Base-by-base conservation (phyloP, 2,797 vertebrate species). In the Pempheris klunzingeri region DNA sequence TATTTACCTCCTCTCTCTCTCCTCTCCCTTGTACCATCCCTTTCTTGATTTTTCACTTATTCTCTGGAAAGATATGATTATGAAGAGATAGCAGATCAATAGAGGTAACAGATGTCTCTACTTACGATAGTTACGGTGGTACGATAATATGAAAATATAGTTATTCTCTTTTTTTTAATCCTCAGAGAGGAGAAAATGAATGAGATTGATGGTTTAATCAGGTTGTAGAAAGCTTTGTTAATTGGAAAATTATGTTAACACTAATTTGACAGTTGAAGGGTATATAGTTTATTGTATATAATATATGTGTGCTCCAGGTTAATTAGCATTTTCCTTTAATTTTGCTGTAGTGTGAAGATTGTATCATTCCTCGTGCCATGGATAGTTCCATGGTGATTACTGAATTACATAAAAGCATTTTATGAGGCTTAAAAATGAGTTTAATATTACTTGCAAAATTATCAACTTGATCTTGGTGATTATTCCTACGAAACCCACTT, bases 241-340 rank as follows among this genome's bases (percentile, higher is more conserved):
- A 92, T 88, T 87, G 78, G 77, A 86, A 77, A 89, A 84, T 82
- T 13, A 87, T 61, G 74, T 87, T 85, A 74, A 77, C 67, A 67
- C 70, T 83, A 73, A 83, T 81, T 77, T 83, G 82, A 85, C 83
- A 67, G 62, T 65, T 47, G 62, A 72, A 72, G 63, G 49, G 57
- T 71, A 80, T 66, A 75, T 64, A 76, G 79, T 76, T 75, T 14
- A 72, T 32, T 73, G 50, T 47, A 69, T 74, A 54, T 78, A 39
- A 49, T 78, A 47, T 74, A 52, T 61, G 67, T 82, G 39, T 46
- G 66, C 24, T 54, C 10, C 28, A 76, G 77, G 80, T 83, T 90
- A 87, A 87, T 86, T 80, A 78, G 58, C 66, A 68, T 82, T 84
- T 83, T 74, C n/a, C 6, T 77, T 20, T 57, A n/a, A 63, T 68